Evolutionary conservation across 1,140 invertebrate species (phyloP), one percentile per base, ranked within the genome.

Genomic region (Aphaenogaster floridana): DNA sequence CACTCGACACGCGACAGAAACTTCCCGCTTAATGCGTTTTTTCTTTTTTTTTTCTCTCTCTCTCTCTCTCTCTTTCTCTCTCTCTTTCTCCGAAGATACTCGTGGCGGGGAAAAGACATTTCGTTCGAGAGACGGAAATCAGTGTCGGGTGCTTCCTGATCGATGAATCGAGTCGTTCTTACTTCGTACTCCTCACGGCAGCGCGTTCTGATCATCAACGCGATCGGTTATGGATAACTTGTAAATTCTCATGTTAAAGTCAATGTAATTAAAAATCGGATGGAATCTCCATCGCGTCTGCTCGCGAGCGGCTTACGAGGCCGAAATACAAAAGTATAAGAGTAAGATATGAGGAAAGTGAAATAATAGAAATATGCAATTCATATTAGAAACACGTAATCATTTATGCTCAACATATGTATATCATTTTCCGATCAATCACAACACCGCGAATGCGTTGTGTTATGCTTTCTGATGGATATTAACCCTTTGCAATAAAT

Each of bases 131-230:
- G 66, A 83, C 15, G 28, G 45, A 84, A 21, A 76, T 76, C 42
- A 50, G 52, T 48, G 28, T 48, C 28, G 11, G 34, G 17, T 50
- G 21, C 21, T 71, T 81, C 36, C 39, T 54, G 52, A 83, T 48
- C 8, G 57, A 5, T 74, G 54, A 74, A 74, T 74, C 28, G n/a
- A 50, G n/a, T 74, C 54, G 69, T 76, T 76, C 69, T 76, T 84
- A 76, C 69, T 84, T 83, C 80, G 39, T 83, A 74, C 68, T 83
- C 68, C 42, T 74, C 80, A 83, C 52, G 68, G 21, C 52, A 81
- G 66, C 50, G 66, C 66, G 52, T 59, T 7, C 15, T 36, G 39
- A 83, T 68, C 3, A 74, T 81, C 8, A 8, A 42, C 17, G 15
- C 50, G 64, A 57, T 45, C 54, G 39, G n/a, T 54, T 13, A n/a